Conservation (phyloP, 2,797 vertebrate genomes). For the Schizothorax lantsangensis region DNA sequence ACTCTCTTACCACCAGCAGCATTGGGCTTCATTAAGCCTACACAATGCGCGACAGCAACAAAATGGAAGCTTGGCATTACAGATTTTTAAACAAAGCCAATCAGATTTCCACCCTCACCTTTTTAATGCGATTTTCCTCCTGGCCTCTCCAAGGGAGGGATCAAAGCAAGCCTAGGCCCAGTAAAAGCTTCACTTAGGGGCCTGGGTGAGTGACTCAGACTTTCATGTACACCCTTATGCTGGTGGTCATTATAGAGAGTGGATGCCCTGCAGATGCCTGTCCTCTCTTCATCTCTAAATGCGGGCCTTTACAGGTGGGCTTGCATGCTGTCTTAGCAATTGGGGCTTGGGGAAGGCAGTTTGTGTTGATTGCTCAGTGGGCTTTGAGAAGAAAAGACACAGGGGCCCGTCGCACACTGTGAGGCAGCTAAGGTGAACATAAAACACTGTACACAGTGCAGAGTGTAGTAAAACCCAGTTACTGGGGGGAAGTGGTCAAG, state of each 20-base stretch:
- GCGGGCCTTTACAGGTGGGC: constrained; percentile 49
- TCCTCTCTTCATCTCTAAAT: constrained; percentile 63
- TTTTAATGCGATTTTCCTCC: constrained; percentile 62
- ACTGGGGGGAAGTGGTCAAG: constrained; percentile 16
- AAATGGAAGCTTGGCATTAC: constrained; percentile 59
- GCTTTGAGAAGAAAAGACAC: constrained; percentile 33
- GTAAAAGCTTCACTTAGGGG: constrained; percentile 65
- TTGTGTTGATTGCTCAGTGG: constrained; percentile 47
- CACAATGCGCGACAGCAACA: constrained; percentile 43
- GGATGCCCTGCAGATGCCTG: constrained; percentile 55
- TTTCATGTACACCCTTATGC: constrained; percentile 66
- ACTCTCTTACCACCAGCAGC: neutral
- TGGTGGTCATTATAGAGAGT: constrained; percentile 65
- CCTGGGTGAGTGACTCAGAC: constrained; percentile 63
- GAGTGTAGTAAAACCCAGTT: constrained; percentile 18
- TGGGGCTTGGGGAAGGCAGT: constrained; percentile 43
- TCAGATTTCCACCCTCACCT: constrained; percentile 40
- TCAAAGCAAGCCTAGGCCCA: constrained; percentile 68
- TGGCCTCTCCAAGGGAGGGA: constrained; percentile 59
- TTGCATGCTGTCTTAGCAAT: constrained; percentile 30
- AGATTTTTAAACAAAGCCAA: constrained; percentile 44
- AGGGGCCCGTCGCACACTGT: constrained; percentile 40
- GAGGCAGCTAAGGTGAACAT: constrained; percentile 32
- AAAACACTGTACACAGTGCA: constrained; percentile 23
- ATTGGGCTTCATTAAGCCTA: constrained; percentile 15